These are phyloP conservation scores for Amphiprion percula DNA, from an alignment of 2,113 vertebrate genomes.

Conservation along the genomic window DNA sequence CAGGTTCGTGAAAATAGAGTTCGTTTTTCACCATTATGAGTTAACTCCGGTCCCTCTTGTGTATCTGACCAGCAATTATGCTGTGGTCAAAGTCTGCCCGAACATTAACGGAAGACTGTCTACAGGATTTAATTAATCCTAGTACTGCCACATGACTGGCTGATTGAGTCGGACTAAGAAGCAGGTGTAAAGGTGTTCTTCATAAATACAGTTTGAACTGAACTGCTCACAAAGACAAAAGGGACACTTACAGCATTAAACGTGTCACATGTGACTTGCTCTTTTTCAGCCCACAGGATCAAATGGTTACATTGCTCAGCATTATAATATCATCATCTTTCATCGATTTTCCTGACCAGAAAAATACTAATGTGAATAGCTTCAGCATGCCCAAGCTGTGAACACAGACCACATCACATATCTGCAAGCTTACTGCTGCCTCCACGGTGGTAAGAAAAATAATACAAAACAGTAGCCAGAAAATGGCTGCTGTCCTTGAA, in stretches of 20 bases:
- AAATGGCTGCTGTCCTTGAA: constrained; percentile 22
- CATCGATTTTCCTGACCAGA: constrained; percentile 61
- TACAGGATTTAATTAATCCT: not conserved
- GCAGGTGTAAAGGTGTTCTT: not conserved
- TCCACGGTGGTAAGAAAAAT: constrained; percentile 47
- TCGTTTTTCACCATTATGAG: no score
- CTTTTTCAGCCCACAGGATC: constrained; percentile 4
- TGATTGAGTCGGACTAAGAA: not conserved
- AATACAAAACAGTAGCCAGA: constrained; percentile 43
- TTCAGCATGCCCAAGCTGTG: constrained; percentile 64
- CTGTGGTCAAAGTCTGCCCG: no score
- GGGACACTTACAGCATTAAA: constrained; percentile 3
- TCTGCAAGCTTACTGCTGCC: constrained; percentile 39
- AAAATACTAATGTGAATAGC: constrained; percentile 63
- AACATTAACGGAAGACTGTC: not conserved
- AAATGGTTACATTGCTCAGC: constrained; percentile 25
- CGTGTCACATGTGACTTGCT: constrained; percentile 29
- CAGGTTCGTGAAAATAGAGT: no score
- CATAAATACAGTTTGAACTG: not conserved
- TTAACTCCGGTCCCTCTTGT: no score
- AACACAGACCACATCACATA: constrained; percentile 40
- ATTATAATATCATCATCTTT: constrained; percentile 45
- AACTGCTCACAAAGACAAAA: not conserved
- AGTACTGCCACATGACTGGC: not conserved
- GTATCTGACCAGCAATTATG: no score